A percentile compares a stretch with the other conserved stretches of the same genome.
These are phyloP conservation scores for Microtus richardsoni DNA, from an alignment of 2,113 vertebrate species.

Conservation along the genomic window DNA sequence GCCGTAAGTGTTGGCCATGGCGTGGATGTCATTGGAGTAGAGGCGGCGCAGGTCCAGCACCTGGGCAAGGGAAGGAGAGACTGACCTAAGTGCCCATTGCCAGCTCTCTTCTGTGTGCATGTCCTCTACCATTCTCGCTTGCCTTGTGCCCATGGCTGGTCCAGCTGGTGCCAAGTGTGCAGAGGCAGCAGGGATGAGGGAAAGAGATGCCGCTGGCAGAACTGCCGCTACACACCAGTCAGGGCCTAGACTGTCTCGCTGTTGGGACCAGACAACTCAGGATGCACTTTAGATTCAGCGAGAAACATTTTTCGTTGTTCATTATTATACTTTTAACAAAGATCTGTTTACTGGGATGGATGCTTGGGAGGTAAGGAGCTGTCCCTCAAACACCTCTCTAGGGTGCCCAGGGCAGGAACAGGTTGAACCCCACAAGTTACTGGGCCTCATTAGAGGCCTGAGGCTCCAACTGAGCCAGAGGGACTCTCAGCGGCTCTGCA, in stretches of 20 bases:
- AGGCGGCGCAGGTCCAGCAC: constrained; percentile 93
- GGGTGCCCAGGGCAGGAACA: accelerated
- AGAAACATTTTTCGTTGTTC: neutral
- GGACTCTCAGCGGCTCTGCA: neutral
- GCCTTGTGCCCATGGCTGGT: neutral
- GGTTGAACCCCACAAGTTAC: neutral
- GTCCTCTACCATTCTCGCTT: accelerated
- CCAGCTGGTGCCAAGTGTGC: neutral
- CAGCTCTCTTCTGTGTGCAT: accelerated
- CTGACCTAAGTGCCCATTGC: neutral
- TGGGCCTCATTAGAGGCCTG: neutral
- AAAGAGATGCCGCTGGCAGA: neutral
- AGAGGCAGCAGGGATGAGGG: neutral
- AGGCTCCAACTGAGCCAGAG: neutral
- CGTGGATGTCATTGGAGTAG: constrained; percentile 96
- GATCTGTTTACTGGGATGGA: neutral
- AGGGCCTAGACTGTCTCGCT: neutral
- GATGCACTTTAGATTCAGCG: neutral
- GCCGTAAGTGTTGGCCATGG: constrained; percentile 95
- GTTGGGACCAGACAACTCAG: neutral
- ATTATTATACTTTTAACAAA: neutral
- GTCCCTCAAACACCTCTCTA: neutral
- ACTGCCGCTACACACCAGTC: accelerated
- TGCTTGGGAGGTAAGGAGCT: neutral
- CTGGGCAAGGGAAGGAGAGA: constrained; percentile 80